Percentiles rank a stretch among this genome's conserved stretches.
Evolutionary conservation across 2,113 vertebrate genomes (phyloP).

Genomic region (Syrrhaptes paradoxus): DNA sequence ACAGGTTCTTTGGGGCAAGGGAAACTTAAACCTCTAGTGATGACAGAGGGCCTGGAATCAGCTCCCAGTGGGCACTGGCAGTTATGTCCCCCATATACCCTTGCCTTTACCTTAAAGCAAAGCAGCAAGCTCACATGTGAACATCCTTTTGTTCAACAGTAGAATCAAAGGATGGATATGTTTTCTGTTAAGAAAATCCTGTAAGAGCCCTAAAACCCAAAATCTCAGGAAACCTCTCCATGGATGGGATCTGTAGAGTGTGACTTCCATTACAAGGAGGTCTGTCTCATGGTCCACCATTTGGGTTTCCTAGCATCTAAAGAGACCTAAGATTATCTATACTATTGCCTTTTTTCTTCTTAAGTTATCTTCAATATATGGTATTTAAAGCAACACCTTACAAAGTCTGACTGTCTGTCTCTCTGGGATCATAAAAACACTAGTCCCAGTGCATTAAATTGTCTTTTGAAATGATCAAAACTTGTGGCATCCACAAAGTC

Average conservation of each 20-base stretch:
- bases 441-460: not conserved
- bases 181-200: not conserved
- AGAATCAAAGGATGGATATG: not conserved
- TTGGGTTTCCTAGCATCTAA: not conserved
- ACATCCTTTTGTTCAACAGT: not conserved
- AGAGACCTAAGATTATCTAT: not conserved
- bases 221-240: not conserved
- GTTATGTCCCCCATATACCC: rapidly evolving
- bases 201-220: not conserved
- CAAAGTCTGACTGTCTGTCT: not conserved
- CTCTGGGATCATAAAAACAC: not conserved
- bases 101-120: not conserved
- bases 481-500: not conserved
- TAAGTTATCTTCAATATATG: not conserved
- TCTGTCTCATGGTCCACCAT: not conserved
- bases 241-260: not conserved
- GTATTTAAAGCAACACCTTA: not conserved
- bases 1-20: not conserved
- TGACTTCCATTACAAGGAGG: not conserved
- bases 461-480: not conserved
- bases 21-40: not conserved
- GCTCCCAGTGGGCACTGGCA: rapidly evolving
- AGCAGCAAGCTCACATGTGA: not conserved
- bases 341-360: not conserved
- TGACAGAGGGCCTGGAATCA: not conserved